phyloP scores from a whole-genome alignment of 2,888 invertebrate species.

The Cenopis cana region DNA sequence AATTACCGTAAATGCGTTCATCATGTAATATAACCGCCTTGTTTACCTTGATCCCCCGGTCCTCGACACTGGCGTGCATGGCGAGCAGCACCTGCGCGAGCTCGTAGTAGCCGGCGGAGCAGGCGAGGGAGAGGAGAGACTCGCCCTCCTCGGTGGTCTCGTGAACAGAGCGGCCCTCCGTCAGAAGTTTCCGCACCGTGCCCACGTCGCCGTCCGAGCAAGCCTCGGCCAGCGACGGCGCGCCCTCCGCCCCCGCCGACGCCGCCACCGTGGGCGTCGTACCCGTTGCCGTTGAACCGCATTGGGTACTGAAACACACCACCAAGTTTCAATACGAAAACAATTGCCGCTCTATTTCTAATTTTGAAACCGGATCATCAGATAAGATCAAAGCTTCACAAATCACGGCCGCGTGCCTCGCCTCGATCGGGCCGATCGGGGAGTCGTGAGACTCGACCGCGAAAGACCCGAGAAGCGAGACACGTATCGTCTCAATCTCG shows the following conservation, averaged over 20 bases:
- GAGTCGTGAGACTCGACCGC: conserved; percentile 65
- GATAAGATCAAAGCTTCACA: conserved; percentile 84
- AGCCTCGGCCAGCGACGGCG: conserved; percentile 94
- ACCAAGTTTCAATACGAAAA: neutral
- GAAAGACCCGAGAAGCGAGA: conserved; percentile 63
- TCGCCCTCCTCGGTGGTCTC: conserved; percentile 99
- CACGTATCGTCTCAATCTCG: conserved; percentile 83
- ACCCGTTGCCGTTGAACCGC: conserved; percentile 76
- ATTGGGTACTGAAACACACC: conserved; percentile 70
- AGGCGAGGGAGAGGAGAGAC: conserved; percentile 97
- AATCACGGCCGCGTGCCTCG: conserved; percentile 70
- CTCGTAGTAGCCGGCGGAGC: conserved; percentile 99
- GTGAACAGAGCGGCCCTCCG: conserved; percentile 97
- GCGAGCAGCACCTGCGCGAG: conserved; percentile 98
- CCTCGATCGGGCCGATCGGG: conserved; percentile 69
- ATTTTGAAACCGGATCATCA: conserved; percentile 55
- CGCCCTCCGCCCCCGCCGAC: conserved; percentile 80
- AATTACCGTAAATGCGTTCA: neutral
- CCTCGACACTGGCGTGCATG: conserved; percentile 99
- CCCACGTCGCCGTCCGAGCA: conserved; percentile 98
- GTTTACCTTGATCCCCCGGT: conserved; percentile 94
- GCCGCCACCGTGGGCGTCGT: conserved; percentile 62
- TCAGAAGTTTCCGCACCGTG: conserved; percentile 95
- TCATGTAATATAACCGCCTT: neutral
- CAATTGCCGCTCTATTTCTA: neutral